Base-by-base conservation (phyloP, 1,140 invertebrate species). In the Bombus impatiens region DNA sequence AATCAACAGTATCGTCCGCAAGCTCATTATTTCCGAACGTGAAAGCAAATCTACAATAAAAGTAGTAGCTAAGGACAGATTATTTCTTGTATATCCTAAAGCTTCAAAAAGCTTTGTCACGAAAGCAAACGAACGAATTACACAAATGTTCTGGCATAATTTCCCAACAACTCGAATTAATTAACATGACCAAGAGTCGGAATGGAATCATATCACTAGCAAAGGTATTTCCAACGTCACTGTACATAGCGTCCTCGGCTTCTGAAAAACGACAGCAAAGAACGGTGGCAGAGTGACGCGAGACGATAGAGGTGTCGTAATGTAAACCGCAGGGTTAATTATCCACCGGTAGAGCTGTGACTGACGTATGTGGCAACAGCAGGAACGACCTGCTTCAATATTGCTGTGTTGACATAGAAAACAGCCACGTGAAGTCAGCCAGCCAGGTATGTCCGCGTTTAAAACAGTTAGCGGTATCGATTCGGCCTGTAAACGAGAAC, bases 391-490 rank as follows among this genome's bases (percentile, higher is more conserved):
- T 59, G 71, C 44, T 75, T 70, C 84, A 42, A 74, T 82, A 68
- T 47, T 59, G 15, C 53, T 22, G 72, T 77, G 84, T 89, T 89
- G 86, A 89, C 82, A 84, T 32, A 77, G 80, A 85, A 86, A 86
- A 71, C 77, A 82, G 57, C 35, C 18, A 28, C 47, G 67, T 25
- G 47, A 72, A 89, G 84, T 89, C 79, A 57, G 59, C 37, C 32
- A 53, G n/a, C 47, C 70, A 75, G 81, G 67, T 77, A 86, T 59
- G 68, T 86, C 62, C 70, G 67, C 88, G 86, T 89, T 89, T 84
- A 77, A 80, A 87, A 79, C 88, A 87, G 87, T 89, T 86, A 86
- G 59, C 87, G 79, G 47, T 86, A 89, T 89, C 88, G 88, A 89
- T 89, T 89, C 86, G 87, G 59, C 70, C 68, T 65, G 47, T 84